These are phyloP conservation scores for roundworm (Caenorhabditis elegans) DNA, from an alignment of 1,140 invertebrate species.

Conservation along the genomic window DNA sequence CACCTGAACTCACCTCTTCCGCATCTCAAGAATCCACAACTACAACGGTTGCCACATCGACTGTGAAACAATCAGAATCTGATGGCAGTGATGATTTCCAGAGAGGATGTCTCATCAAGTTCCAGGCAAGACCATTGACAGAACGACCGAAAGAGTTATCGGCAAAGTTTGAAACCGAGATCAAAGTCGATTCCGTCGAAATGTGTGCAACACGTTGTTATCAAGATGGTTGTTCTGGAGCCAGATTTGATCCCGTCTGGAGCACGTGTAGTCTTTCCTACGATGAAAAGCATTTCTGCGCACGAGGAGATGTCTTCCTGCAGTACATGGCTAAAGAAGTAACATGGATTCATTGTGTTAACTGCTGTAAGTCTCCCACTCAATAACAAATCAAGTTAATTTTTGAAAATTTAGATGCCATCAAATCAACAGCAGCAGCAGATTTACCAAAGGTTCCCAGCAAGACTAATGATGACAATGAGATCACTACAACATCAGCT, in stretches of 20 bases:
- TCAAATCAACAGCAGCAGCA: neutral
- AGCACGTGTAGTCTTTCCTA: conserved; percentile 43
- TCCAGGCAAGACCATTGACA: conserved; percentile 36
- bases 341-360: conserved; percentile 45
- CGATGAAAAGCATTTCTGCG: conserved; percentile 38
- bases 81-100: neutral
- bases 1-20: neutral
- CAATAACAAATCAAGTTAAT: no score
- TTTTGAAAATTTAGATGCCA: conserved; percentile 1
- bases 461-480: neutral
- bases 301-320: neutral
- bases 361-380: conserved; percentile 47
- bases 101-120: conserved; percentile 46
- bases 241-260: conserved; percentile 45
- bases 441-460: neutral
- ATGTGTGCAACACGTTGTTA: conserved; percentile 46
- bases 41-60: neutral
- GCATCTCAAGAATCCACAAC: neutral
- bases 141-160: conserved; percentile 34
- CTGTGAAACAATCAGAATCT: neutral
- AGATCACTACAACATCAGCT: neutral
- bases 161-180: conserved; percentile 36
- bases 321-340: conserved; percentile 22
- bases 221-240: conserved; percentile 49
- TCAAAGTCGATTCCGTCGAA: conserved; percentile 36